Evolutionary conservation across 2,888 invertebrate genomes (phyloP).

Genomic region (Drosophila vallismaia): DNA sequence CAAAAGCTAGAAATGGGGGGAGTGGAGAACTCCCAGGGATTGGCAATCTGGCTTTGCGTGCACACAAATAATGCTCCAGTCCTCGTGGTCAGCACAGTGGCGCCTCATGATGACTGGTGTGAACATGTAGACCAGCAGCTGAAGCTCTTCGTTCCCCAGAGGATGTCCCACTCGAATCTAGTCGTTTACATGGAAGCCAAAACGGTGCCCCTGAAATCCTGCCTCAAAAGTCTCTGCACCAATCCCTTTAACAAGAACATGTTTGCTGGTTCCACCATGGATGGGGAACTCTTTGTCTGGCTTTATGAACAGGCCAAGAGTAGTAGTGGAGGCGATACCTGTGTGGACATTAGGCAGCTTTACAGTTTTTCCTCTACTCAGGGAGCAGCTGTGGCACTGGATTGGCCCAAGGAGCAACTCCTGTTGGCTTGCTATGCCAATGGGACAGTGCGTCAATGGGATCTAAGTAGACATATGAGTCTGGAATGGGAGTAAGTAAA

Average conservation of each 20-base stretch:
- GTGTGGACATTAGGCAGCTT: conserved; percentile 73
- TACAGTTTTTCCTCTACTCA: conserved; percentile 70
- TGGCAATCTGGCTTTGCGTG: conserved; percentile 82
- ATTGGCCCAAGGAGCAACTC: conserved; percentile 78
- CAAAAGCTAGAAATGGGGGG: conserved; percentile 73
- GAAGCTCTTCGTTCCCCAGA: conserved; percentile 78
- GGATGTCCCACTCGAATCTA: conserved; percentile 70
- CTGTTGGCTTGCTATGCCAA: conserved; percentile 80
- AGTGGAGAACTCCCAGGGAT: conserved; percentile 69
- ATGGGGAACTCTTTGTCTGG: conserved; percentile 83
- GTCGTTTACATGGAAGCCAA: conserved; percentile 77
- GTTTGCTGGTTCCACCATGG: conserved; percentile 82
- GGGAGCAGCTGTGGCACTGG: conserved; percentile 80
- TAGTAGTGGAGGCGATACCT: conserved; percentile 33
- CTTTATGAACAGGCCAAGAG: conserved; percentile 61
- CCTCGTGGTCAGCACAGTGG: conserved; percentile 75
- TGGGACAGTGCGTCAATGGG: conserved; percentile 80
- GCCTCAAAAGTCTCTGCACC: conserved; percentile 77
- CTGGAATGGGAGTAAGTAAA: conserved; percentile 76
- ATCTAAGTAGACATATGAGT: conserved; percentile 66
- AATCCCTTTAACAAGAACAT: conserved; percentile 81
- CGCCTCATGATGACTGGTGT: conserved; percentile 82
- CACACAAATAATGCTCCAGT: conserved; percentile 82
- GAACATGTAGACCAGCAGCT: conserved; percentile 81
- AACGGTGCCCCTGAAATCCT: conserved; percentile 78